Evolutionary conservation across 92 coral and sea anemone species (phyloP).

Genomic region (Heteractis magnifica): DNA sequence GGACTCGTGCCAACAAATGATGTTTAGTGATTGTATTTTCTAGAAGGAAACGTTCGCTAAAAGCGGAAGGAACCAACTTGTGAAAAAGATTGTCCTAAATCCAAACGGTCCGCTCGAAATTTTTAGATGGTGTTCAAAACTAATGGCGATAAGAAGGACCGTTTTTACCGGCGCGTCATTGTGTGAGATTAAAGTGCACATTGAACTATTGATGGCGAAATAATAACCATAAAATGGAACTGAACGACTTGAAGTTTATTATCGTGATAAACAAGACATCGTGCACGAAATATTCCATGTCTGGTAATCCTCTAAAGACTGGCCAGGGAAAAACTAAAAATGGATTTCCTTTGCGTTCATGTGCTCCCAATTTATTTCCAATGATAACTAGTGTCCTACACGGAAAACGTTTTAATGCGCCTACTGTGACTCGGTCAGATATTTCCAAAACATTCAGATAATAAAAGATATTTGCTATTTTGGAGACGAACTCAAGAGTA

Average conservation of each 20-base stretch:
- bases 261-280: not conserved
- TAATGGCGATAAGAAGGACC: conserved; percentile 2
- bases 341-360: not conserved
- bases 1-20: not conserved
- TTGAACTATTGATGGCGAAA: not conserved
- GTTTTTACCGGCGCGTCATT: not conserved
- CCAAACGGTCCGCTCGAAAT: not conserved
- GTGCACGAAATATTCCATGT: conserved; percentile 1
- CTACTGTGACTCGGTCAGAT: not conserved
- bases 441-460: not conserved
- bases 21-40: not conserved
- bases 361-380: not conserved
- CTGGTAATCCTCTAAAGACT: not conserved
- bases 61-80: not conserved
- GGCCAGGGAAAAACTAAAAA: not conserved
- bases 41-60: not conserved
- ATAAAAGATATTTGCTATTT: no score
- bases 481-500: no score
- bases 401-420: not conserved
- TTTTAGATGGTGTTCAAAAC: conserved; percentile 1
- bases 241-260: not conserved
- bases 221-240: not conserved
- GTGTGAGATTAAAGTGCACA: conserved; percentile 17
- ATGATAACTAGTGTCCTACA: not conserved
- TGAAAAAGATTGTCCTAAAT: not conserved